Percentiles rank a stretch among this genome's conserved stretches.
Evolutionary conservation across 2,888 invertebrate genomes (phyloP).

Genomic region (Drosophila prolongata): DNA sequence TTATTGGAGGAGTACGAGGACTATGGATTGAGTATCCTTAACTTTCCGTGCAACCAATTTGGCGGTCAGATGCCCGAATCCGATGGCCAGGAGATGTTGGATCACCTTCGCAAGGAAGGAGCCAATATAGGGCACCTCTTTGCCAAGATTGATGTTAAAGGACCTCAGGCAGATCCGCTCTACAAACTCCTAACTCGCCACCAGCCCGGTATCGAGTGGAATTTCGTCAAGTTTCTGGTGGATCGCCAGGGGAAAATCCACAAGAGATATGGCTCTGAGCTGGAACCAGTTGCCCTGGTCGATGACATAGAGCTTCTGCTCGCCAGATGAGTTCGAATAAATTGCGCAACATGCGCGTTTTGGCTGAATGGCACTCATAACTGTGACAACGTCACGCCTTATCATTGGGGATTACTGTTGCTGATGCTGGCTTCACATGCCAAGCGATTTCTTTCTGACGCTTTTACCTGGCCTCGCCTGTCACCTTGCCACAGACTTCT

Average conservation of each 20-base stretch:
- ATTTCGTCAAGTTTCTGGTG: conserved; percentile 76
- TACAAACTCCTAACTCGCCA: conserved; percentile 69
- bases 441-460: conserved; percentile 30
- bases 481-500: conserved; percentile 56
- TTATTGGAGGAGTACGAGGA: conserved; percentile 88
- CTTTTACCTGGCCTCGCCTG: conserved; percentile 11
- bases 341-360: conserved; percentile 5
- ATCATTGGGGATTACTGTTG: conserved; percentile 33
- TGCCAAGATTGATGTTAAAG: conserved; percentile 85
- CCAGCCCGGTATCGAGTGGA: conserved; percentile 70
- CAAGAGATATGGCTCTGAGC: conserved; percentile 63
- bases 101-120: conserved; percentile 84
- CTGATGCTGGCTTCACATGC: conserved; percentile 33
- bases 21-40: conserved; percentile 87
- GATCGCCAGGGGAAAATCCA: conserved; percentile 64
- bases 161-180: conserved; percentile 60
- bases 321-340: conserved; percentile 4
- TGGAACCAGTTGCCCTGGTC: conserved; percentile 13
- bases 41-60: conserved; percentile 94
- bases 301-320: conserved; percentile 42
- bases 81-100: conserved; percentile 88
- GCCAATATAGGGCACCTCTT: conserved; percentile 87
- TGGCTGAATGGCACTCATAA: not conserved
- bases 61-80: conserved; percentile 87
- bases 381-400: conserved; percentile 34